Base-by-base conservation (phyloP, 2,797 vertebrate species). In the Yasuhikotakia modesta region DNA sequence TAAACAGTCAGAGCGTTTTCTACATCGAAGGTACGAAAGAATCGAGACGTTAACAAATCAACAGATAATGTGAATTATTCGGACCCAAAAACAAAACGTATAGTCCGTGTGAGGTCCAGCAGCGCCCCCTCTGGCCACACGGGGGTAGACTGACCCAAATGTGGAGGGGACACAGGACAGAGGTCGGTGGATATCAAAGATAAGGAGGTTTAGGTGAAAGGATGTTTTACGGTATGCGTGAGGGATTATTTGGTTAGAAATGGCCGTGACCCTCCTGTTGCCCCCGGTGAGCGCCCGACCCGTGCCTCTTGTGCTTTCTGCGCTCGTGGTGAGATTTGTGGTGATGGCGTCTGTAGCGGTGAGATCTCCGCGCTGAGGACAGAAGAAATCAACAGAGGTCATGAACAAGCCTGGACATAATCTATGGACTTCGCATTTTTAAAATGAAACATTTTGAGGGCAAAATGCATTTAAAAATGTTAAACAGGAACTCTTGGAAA, bases 301-400 rank as follows among this genome's bases (percentile, higher is more conserved):
- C 88, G 27, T 94, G 93, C 86, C 88, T 91, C 91, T 89, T 93
- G 91, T 94, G 96, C 95, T 96, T 98, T 85, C 96, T 92, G 89
- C 93, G 93, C 88, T 98, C 96, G 84, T 95, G 95, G 86, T 87
- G 94, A n/a, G 93, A 90, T 91, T 95, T 95, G 92, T 94, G 96
- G 86, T 93, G 96, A 83, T 92, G 95, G 78, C 96, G 93, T 48
- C 96, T 92, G 81, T 92, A 94, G 60, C 96, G 94, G 84, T 97
- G 95, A 35, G 95, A 94, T 84, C 95, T 91, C 82, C 95, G 92
- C 83, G 95, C 96, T 97, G 88, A 24, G 30, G 82, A 78, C 63
- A 71, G 50, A 72, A 79, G 79, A 27, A 24, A 14, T 4, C 24
- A 58, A 22, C n/a, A n/a, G 53, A 2, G n/a, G n/a, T 21, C 10